Evolutionary conservation across 2,797 vertebrate genomes (phyloP).

Genomic region (Anableps anableps): DNA sequence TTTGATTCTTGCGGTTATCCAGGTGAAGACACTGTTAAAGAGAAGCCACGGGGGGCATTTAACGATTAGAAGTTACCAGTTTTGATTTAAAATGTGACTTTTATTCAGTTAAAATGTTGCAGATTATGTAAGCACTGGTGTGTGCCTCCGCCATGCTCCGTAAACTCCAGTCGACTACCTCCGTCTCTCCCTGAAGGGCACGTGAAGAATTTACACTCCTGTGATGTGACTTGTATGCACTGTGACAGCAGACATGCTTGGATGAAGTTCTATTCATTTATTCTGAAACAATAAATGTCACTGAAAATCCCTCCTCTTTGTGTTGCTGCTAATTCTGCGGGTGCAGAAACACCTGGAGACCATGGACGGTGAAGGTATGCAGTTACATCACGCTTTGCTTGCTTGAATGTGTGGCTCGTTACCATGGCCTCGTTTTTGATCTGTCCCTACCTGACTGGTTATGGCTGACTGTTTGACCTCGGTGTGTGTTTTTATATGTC

Average conservation of each 20-base stretch:
- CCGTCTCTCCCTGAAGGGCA: constrained; percentile 57
- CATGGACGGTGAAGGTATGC: constrained; percentile 48
- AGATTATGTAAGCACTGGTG: constrained; percentile 5
- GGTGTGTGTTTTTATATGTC: neutral
- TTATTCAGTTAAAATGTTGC: constrained; percentile 1
- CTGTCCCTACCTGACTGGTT: constrained; percentile 29
- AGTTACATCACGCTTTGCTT: constrained; percentile 60
- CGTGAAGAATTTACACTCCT: constrained; percentile 44
- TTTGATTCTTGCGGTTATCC: constrained; percentile 1
- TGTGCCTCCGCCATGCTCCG: constrained; percentile 20
- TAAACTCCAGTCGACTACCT: constrained; percentile 60
- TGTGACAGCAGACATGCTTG: constrained; percentile 44
- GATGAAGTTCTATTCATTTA: constrained; percentile 43
- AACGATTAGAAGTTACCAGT: neutral
- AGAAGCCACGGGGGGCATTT: neutral
- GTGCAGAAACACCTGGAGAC: constrained; percentile 54
- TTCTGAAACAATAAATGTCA: constrained; percentile 70
- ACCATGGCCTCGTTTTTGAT: constrained; percentile 37
- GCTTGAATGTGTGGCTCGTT: constrained; percentile 66
- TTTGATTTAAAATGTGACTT: neutral
- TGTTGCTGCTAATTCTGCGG: constrained; percentile 35
- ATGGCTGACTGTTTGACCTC: constrained; percentile 31
- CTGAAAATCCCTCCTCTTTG: constrained; percentile 38
- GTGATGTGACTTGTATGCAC: constrained; percentile 59
- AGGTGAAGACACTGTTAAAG: neutral